These are phyloP conservation scores for Leptinotarsa peninsularis DNA, from an alignment of 2,888 invertebrate species.

Conservation along the genomic window DNA sequence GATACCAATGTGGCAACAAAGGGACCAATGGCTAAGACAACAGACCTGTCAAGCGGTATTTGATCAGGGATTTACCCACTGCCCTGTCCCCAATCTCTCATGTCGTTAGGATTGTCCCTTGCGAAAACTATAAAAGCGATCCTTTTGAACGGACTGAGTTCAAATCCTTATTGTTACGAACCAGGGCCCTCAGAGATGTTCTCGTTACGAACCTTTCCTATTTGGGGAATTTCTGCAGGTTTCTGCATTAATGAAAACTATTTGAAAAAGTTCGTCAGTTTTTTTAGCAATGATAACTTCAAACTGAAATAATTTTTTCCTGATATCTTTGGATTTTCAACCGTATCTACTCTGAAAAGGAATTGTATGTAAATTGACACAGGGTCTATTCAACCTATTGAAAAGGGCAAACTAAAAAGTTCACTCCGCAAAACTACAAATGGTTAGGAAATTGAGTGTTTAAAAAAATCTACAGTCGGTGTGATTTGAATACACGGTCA, in stretches of 20 bases:
- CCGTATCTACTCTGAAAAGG: no score
- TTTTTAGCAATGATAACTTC: no score
- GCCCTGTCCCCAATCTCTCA: conserved; percentile 58
- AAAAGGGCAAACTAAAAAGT: no score
- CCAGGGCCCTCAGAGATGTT: not conserved
- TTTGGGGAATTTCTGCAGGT: not conserved
- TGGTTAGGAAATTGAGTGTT: no score
- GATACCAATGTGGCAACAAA: conserved; percentile 48
- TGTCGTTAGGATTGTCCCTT: conserved; percentile 19
- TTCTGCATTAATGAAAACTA: not conserved
- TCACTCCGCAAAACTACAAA: no score
- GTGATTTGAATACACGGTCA: no score
- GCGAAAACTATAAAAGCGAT: conserved; percentile 10
- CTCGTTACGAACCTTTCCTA: not conserved
- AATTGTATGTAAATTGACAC: no score
- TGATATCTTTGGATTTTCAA: not conserved
- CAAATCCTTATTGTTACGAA: not conserved
- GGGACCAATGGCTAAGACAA: conserved; percentile 58
- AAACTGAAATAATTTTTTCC: no score
- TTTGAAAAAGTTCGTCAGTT: not conserved
- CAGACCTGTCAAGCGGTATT: conserved; percentile 58
- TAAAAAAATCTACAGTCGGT: no score
- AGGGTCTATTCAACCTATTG: no score
- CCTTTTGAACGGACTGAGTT: conserved; percentile 2
- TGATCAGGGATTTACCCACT: conserved; percentile 61